Conservation (phyloP, 2,797 vertebrate species). For the Onychomys torridus region DNA sequence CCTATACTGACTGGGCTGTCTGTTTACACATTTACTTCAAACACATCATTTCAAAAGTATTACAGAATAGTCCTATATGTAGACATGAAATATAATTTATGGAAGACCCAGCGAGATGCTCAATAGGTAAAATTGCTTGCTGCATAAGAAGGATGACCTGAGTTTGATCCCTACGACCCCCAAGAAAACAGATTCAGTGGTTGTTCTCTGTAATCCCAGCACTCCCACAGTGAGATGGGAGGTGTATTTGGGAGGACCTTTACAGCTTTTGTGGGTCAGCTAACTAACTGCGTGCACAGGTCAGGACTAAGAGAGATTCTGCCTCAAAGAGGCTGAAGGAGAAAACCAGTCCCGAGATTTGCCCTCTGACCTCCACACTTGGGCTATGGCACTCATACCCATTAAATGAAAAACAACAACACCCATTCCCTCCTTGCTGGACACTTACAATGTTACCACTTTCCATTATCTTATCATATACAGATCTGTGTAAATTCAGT, state of each 20-base stretch:
- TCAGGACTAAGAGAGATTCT: not conserved
- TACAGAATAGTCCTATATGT: not conserved
- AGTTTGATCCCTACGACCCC: not conserved
- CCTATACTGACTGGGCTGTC: not conserved
- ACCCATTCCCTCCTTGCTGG: not conserved
- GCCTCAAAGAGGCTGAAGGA: not conserved
- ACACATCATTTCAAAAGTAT: conserved; percentile 18
- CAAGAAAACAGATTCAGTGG: too few relatives aligned
- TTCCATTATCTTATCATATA: not conserved
- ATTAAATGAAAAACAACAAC: not conserved
- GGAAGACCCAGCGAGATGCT: not conserved
- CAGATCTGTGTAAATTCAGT: not conserved
- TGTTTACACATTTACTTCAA: conserved; percentile 54
- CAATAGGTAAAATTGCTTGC: not conserved
- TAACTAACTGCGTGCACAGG: not conserved
- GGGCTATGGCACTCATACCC: not conserved
- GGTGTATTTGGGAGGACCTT: too few relatives aligned
- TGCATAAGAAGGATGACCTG: not conserved
- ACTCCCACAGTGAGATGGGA: not conserved
- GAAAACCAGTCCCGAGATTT: not conserved
- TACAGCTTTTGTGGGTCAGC: not conserved
- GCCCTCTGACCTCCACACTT: not conserved
- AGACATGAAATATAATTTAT: not conserved
- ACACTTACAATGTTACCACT: not conserved
- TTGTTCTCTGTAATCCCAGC: not conserved